A percentile compares a stretch with the other conserved stretches of the same genome.
Evolutionary conservation across 1,140 invertebrate species (phyloP).

Genomic region (Heliconius hermathena): DNA sequence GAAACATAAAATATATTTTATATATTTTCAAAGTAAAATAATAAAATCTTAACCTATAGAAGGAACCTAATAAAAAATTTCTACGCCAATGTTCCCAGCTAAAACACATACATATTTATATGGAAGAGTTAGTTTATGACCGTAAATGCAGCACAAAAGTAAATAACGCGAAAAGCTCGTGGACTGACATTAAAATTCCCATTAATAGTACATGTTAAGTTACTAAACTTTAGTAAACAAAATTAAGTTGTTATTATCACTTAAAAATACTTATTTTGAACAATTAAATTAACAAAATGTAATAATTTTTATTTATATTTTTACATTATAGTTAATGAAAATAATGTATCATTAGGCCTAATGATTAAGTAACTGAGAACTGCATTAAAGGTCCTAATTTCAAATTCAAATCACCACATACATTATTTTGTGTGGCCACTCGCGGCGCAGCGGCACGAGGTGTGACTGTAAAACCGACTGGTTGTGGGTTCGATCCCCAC

Average conservation of each 20-base stretch:
- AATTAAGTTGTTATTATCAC: neutral
- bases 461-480: too few species aligned
- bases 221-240: slow-evolving; percentile 27
- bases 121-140: slow-evolving; percentile 18
- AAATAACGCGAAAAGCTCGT: slow-evolving; percentile 32
- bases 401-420: too few species aligned
- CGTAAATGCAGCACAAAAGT: slow-evolving; percentile 30
- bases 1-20: neutral
- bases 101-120: slow-evolving; percentile 19
- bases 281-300: too few species aligned
- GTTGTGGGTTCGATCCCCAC: too few species aligned
- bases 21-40: neutral
- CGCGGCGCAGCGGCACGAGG: too few species aligned
- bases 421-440: too few species aligned
- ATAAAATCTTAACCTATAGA: neutral
- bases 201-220: slow-evolving; percentile 38
- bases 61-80: neutral
- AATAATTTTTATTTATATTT: too few species aligned
- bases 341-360: neutral
- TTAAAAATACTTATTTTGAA: neutral
- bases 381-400: too few species aligned
- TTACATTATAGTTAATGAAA: neutral
- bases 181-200: slow-evolving; percentile 42
- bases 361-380: neutral
- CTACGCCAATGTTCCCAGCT: neutral